Evolutionary conservation across 2,888 invertebrate species (phyloP).

Genomic region (Pollenia labialis): DNA sequence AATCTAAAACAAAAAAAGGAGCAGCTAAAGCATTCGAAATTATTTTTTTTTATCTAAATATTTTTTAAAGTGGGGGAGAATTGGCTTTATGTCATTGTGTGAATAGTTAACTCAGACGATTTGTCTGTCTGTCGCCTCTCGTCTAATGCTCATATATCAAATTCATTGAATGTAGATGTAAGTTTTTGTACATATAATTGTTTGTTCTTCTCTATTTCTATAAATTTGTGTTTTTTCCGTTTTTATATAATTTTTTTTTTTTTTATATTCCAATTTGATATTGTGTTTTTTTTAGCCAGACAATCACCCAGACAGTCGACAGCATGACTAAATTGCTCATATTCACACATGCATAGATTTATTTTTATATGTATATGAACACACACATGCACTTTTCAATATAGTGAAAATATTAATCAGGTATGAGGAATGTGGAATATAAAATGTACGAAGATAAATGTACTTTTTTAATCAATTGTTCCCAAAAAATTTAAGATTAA

Average conservation of each 20-base stretch:
- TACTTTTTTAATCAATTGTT: neutral
- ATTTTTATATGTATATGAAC: neutral
- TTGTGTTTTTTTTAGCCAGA: slow-evolving; percentile 46
- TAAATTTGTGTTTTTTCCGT: slow-evolving; percentile 70
- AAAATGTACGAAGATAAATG: neutral
- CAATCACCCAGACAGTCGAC: slow-evolving; percentile 68
- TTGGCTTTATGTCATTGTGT: slow-evolving; percentile 5
- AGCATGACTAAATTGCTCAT: slow-evolving; percentile 23
- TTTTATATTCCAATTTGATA: slow-evolving; percentile 43
- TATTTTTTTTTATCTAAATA: neutral
- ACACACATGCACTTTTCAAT: neutral
- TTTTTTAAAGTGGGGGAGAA: neutral
- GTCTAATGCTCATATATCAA: neutral
- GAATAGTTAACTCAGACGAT: slow-evolving; percentile 9
- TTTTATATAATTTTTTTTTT: slow-evolving; percentile 34
- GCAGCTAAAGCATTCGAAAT: slow-evolving; percentile 8
- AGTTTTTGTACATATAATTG: neutral
- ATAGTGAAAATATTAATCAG: neutral
- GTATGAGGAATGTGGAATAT: neutral
- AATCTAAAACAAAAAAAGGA: neutral
- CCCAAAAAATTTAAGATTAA: too few species aligned
- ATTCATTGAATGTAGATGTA: neutral
- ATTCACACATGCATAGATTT: slow-evolving; percentile 16
- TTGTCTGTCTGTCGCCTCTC: slow-evolving; percentile 13
- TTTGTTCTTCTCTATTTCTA: slow-evolving; percentile 64